Conservation (phyloP, 2,797 vertebrate species). For the Sardinella longiceps region DNA sequence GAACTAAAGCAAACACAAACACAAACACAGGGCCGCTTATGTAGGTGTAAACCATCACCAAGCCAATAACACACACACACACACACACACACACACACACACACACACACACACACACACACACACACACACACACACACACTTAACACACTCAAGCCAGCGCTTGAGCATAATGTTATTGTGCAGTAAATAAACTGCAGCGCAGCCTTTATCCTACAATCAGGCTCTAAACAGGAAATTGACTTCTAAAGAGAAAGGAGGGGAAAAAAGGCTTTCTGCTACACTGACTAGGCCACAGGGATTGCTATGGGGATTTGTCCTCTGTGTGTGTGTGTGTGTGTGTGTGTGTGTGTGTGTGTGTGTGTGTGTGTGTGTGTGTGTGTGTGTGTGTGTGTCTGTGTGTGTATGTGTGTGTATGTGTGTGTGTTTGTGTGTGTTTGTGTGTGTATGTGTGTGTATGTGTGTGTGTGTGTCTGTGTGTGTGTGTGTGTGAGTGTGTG, state of each 20-base stretch:
- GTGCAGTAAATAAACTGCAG: constrained; percentile 5
- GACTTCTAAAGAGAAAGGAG: neutral
- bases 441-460: neutral
- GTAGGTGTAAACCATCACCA: constrained; percentile 4
- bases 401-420: no score
- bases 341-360: no score
- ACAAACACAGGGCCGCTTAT: neutral
- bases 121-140: no score
- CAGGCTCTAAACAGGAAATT: constrained; percentile 70
- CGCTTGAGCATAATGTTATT: constrained; percentile 42
- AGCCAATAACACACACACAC: no score
- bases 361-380: no score
- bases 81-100: no score
- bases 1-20: neutral
- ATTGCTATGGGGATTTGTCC: neutral
- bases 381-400: no score
- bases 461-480: no score
- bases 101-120: no score
- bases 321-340: no score
- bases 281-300: neutral
- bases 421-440: neutral
- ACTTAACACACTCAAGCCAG: no score
- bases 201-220: constrained; percentile 54
- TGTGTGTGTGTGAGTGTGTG: no score
- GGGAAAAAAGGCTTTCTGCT: neutral